phyloP scores from a whole-genome alignment of 2,888 invertebrate species.

The Morpho helenor region DNA sequence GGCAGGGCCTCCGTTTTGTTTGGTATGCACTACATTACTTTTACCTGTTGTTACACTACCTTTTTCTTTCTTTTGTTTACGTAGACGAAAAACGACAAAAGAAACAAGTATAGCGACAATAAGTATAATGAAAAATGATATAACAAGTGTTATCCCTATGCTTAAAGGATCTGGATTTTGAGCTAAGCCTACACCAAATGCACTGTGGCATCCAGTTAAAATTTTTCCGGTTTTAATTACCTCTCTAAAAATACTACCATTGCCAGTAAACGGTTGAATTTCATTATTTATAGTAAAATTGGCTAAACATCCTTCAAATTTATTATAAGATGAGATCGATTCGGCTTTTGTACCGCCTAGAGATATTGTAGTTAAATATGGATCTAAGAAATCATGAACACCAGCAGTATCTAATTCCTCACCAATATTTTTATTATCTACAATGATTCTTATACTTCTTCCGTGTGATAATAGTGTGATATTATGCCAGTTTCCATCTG shows the following conservation, averaged over 20 bases:
- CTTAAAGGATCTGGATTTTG: slow-evolving; percentile 92
- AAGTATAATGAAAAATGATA: slow-evolving; percentile 94
- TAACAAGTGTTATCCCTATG: slow-evolving; percentile 95
- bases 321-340: slow-evolving; percentile 78
- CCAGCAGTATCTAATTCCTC: slow-evolving; percentile 92
- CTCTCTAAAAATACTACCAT: slow-evolving; percentile 89
- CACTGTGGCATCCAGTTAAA: slow-evolving; percentile 85
- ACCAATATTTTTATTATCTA: slow-evolving; percentile 86
- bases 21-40: slow-evolving; percentile 85
- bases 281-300: slow-evolving; percentile 94
- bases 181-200: slow-evolving; percentile 86
- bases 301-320: slow-evolving; percentile 93
- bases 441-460: slow-evolving; percentile 83
- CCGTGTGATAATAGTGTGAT: slow-evolving; percentile 86
- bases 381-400: slow-evolving; percentile 95
- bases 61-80: slow-evolving; percentile 93
- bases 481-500: slow-evolving; percentile 95
- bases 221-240: slow-evolving; percentile 86
- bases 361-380: slow-evolving; percentile 89
- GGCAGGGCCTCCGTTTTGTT: slow-evolving; percentile 85
- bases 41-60: slow-evolving; percentile 82
- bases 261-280: slow-evolving; percentile 93
- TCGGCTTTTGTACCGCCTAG: slow-evolving; percentile 87
- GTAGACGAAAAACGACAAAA: slow-evolving; percentile 93
- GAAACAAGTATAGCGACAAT: slow-evolving; percentile 93